Conservation (phyloP, 2,797 vertebrate species). For the Alauda arvensis region DNA sequence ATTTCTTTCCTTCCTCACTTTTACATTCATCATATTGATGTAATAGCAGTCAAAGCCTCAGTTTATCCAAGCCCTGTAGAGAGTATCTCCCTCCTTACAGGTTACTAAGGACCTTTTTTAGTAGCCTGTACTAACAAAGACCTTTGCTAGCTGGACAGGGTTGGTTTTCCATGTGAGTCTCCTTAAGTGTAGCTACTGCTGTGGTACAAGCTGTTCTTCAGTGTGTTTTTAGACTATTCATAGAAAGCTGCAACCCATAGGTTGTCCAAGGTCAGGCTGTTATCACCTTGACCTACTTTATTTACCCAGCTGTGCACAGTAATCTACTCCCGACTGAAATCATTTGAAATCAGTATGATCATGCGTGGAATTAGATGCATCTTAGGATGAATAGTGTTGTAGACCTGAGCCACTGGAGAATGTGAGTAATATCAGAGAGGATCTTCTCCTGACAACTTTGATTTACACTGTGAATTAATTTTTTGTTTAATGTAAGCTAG, state of each 20-base stretch:
- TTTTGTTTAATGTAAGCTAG: background rate
- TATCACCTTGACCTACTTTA: constrained; percentile 13
- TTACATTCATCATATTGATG: background rate
- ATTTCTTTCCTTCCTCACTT: background rate
- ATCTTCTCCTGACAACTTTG: background rate
- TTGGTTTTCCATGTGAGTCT: background rate
- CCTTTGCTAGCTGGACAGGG: background rate
- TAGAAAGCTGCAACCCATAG: background rate
- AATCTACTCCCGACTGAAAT: constrained; percentile 2
- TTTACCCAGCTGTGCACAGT: background rate
- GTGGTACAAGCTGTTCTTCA: background rate
- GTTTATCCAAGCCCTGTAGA: background rate
- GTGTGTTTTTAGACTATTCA: background rate
- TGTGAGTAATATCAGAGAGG: background rate
- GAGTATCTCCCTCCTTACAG: background rate
- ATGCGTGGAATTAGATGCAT: background rate
- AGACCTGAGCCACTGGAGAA: background rate
- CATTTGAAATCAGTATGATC: background rate
- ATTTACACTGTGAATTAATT: background rate
- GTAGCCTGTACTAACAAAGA: no score
- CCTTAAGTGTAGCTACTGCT: background rate
- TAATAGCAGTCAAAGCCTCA: background rate
- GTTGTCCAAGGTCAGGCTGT: background rate
- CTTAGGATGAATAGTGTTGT: background rate
- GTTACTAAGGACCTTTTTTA: no score